Conservation (phyloP, 2,797 vertebrate species). For the Microctenopoma stevenorrisi region DNA sequence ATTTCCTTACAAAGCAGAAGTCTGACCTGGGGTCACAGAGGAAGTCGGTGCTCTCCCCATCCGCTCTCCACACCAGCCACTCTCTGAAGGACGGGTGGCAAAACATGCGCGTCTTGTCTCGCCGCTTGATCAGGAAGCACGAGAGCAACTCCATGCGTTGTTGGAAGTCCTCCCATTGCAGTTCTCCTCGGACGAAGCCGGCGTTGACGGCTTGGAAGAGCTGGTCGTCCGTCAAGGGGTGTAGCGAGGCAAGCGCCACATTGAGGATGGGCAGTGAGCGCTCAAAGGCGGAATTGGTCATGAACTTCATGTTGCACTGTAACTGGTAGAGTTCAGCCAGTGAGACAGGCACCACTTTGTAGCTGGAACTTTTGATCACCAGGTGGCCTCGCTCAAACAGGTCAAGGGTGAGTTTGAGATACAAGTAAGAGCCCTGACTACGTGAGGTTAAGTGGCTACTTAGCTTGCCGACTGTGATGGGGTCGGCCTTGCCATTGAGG, state of each 20-base stretch:
- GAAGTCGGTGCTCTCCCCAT: constrained; percentile 95
- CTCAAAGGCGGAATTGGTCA: constrained; percentile 94
- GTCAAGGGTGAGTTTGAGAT: constrained; percentile 96
- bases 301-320: constrained; percentile 99
- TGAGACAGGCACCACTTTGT: constrained; percentile 97
- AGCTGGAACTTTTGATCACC: constrained; percentile 98
- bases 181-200: constrained; percentile 86
- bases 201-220: constrained; percentile 95
- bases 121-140: constrained; percentile 91
- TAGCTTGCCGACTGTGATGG: constrained; percentile 89
- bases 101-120: constrained; percentile 99
- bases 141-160: constrained; percentile 95
- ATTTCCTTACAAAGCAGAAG: constrained; percentile 24
- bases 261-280: constrained; percentile 92
- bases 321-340: constrained; percentile 95
- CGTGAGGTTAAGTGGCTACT: constrained; percentile 94
- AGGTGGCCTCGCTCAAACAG: constrained; percentile 95
- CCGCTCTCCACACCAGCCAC: constrained; percentile 97
- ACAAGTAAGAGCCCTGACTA: constrained; percentile 97
- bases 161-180: constrained; percentile 95
- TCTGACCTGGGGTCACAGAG: constrained; percentile 96
- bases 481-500: constrained; percentile 94
- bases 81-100: constrained; percentile 98
- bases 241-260: constrained; percentile 93
- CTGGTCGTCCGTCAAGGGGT: constrained; percentile 98